Evolutionary conservation across 2,113 vertebrate genomes (phyloP), one percentile per base, ranked within the genome.

Genomic region (Terrapene triunguis): DNA sequence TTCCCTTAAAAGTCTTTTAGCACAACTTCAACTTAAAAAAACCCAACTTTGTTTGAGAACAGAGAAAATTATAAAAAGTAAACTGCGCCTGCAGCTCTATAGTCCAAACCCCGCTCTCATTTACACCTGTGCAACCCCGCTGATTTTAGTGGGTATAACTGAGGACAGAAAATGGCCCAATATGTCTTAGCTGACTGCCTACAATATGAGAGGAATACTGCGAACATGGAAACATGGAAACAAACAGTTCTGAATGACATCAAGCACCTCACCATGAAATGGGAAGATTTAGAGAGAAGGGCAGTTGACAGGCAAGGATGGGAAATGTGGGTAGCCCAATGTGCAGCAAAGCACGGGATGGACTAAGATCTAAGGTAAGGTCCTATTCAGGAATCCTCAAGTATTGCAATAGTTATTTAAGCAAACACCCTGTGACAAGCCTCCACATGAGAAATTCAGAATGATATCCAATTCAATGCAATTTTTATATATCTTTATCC

Each of bases 331-430:
- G 53, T 54, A 54, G 53, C 53, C 53, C 53, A 54, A 54, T 54
- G 53, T 53, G 19, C 53, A 54, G 53, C 53, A 54, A 54, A 54
- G 21, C 21, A 54, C 53, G 1, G 53, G 8, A 54, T 54, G 53
- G 53, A 54, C 53, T 22, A 54, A 54, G 8, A 54, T 3, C 53
- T 54, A 54, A 54, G 21, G 21, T 54, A 22, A 54, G 53, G 24
- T 42, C 13, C 6, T 97, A 96, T 95, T 95, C 96, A 97, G 97
- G 96, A 92, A 97, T 97, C 74, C 92, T 90, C 95, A 97, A 96
- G 91, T 97, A 96, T 94, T 3, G 85, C 94, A 96, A 84, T 95
- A 97, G 96, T 96, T 97, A 96, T 96, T 96, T 96, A 88, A 85
- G 95, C 96, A 97, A 97, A 97, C 96, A 93, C 90, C 96, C 97